Percentiles rank a stretch among this genome's conserved stretches.
Conservation (phyloP, 2,888 invertebrate genomes). For the Drosophila suboccidentalis region DNA sequence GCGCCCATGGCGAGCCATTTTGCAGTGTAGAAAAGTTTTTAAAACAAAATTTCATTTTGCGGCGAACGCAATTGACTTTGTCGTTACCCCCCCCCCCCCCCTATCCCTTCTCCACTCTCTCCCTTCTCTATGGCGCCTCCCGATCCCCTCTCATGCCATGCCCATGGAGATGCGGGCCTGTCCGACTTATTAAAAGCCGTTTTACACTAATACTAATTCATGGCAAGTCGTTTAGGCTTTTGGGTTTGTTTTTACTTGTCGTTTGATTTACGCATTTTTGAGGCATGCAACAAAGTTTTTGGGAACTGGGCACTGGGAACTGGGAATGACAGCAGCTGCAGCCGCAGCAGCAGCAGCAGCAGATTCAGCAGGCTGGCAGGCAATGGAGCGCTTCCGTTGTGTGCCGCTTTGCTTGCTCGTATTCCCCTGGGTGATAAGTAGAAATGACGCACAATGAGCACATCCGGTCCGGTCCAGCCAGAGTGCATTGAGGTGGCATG, state of each 20-base stretch:
- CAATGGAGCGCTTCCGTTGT: conserved; percentile 65
- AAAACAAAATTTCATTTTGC: conserved; percentile 69
- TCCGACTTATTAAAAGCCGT: conserved; percentile 62
- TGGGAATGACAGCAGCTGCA: conserved; percentile 22
- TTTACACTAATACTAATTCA: conserved; percentile 66
- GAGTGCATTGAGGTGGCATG: conserved; percentile 28
- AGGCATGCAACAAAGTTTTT: conserved; percentile 34
- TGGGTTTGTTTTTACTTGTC: conserved; percentile 56
- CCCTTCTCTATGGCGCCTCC: neutral
- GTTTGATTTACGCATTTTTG: conserved; percentile 74
- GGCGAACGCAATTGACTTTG: conserved; percentile 74
- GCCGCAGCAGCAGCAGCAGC: conserved; percentile 28
- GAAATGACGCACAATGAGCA: conserved; percentile 69
- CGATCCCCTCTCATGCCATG: neutral
- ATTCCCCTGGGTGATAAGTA: conserved; percentile 66
- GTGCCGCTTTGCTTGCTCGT: too few species aligned
- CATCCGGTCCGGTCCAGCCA: conserved; percentile 53
- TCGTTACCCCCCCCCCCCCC: conserved; percentile 33
- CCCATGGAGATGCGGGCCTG: conserved; percentile 44
- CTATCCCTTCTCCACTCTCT: neutral
- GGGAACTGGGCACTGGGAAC: neutral
- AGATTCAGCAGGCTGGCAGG: conserved; percentile 6
- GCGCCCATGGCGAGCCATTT: conserved; percentile 76
- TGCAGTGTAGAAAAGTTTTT: conserved; percentile 64
- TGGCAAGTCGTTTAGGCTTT: conserved; percentile 36